Base-by-base conservation (phyloP, 1,140 invertebrate genomes). In the Pseudomyrmex dendroicus region DNA sequence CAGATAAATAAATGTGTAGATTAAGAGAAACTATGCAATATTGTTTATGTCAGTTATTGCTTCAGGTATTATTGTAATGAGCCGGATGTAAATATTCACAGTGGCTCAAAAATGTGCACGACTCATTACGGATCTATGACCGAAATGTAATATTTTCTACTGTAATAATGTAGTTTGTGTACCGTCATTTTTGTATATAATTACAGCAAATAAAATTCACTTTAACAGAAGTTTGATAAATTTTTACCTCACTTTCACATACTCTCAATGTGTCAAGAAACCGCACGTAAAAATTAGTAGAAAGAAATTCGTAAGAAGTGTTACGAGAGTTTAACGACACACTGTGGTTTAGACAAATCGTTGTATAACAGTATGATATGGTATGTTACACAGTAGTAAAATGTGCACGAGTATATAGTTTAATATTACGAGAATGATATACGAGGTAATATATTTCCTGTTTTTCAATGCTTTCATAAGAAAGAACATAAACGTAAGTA, bases 151-250 rank as follows among this genome's bases (percentile, higher is more conserved):
- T 13, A n/a, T 73, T 80, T 64, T 84, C 77, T 68, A 83, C 59
- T 70, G 76, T 73, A 74, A 85, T 22, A 20, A 25, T 25, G 15
- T 62, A 62, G 15, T 68, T 85, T 73, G 9, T 87, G 80, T 83
- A 84, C 63, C 82, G 76, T 87, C 85, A 35, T 5, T 63, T 73
- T 68, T 88, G 76, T 88, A 88, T 57, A 87, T 87, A 88, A 85
- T 77, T 68, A 86, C 20, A 57, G 62, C 83, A 44, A 78, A 84
- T 52, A 70, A 12, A 91, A 91, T 91, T 86, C 87, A 85, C 82
- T 84, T 86, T 89, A 64, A 84, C 83, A 84, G 83, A 68, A 91
- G 86, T 90, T 88, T 83, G 85, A 86, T 63, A 68, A 83, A 85
- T 10, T 25, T 76, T 22, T 48, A 64, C 62, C 35, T 63, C 35